Base-by-base conservation (phyloP, 2,888 invertebrate species). In the Cacoxenus indagator region DNA sequence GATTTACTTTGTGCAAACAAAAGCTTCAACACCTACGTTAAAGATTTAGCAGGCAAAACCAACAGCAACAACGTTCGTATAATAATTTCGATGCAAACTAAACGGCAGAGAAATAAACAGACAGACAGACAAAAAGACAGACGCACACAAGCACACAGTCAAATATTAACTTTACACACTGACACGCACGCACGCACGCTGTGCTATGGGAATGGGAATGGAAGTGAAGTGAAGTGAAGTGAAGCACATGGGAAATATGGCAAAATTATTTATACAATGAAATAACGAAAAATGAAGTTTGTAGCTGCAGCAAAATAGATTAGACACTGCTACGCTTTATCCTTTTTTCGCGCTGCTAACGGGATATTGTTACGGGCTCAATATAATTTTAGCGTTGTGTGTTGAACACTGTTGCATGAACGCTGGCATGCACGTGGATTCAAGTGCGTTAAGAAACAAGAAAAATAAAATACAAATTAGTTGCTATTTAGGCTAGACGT, bases 261-360 rank as follows among this genome's bases (percentile, higher is more conserved):
- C 6, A 64, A 68, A 70, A 74, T 72, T 75, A 76, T 78, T 77
- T 80, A 82, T 80, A 68, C 75, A 74, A 71, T 67, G 70, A 46
- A 74, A 80, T 71, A 51, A 66, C 62, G 68, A 65, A 59, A 57
- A 24, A 54, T 54, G 1, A 5, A 54, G 24, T 54, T 54, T 24
- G 22, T 54, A 37, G 2, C 37, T 37, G 37, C 2, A 24, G 54
- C 1, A 26, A 26, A 54, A 54, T 54, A 54, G 54, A 24, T 54
- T 26, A 54, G 26, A 54, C 54, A 11, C 0, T 4, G 19, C 26
- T 2, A 24, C 9, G 6, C 24, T 2, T 54, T 51, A 19, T 19
- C 8, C 5, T 11, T 37, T 37, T 37, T 37, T 2, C 4, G n/a
- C n/a, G n/a, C n/a, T n/a, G n/a, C n/a, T n/a, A n/a, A n/a, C n/a